Conservation (phyloP, 64 coral and sea anemone species). For the Acropora yongei region DNA sequence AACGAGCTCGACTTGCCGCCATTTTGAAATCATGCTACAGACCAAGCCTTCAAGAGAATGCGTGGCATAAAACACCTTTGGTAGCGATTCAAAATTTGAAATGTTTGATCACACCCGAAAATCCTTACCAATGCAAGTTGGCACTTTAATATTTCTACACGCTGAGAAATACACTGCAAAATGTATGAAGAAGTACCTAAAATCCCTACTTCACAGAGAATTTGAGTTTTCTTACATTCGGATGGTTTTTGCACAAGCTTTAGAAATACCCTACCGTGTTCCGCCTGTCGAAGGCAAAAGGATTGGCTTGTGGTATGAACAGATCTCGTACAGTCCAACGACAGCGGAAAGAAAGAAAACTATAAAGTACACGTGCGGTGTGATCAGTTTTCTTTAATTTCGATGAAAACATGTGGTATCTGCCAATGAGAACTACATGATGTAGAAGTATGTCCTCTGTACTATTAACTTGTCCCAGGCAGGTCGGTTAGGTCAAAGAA, state of each 20-base stretch:
- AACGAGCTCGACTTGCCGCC: neutral
- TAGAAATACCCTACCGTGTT: conserved; percentile 70
- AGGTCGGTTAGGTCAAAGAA: too few species aligned
- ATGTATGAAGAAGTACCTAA: conserved; percentile 52
- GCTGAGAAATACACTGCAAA: conserved; percentile 72
- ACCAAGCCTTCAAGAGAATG: neutral
- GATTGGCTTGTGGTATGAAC: conserved; percentile 74
- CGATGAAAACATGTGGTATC: too few species aligned
- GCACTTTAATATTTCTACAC: conserved; percentile 80
- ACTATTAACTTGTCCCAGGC: too few species aligned
- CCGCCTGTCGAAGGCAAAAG: conserved; percentile 18
- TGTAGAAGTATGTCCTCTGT: too few species aligned
- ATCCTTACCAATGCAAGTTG: conserved; percentile 60
- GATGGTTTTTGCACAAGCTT: conserved; percentile 84
- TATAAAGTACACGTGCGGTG: conserved; percentile 72
- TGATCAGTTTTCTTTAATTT: conserved; percentile 14
- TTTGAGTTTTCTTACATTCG: conserved; percentile 75
- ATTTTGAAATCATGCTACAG: conserved; percentile 47
- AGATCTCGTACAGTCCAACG: conserved; percentile 70
- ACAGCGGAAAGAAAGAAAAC: conserved; percentile 72
- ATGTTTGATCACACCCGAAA: conserved; percentile 68
- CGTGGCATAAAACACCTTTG: conserved; percentile 59
- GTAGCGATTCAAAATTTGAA: conserved; percentile 67
- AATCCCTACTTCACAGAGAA: conserved; percentile 46
- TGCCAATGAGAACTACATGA: too few species aligned